phyloP scores from a whole-genome alignment of 2,888 invertebrate species.

The Noctua pronuba region DNA sequence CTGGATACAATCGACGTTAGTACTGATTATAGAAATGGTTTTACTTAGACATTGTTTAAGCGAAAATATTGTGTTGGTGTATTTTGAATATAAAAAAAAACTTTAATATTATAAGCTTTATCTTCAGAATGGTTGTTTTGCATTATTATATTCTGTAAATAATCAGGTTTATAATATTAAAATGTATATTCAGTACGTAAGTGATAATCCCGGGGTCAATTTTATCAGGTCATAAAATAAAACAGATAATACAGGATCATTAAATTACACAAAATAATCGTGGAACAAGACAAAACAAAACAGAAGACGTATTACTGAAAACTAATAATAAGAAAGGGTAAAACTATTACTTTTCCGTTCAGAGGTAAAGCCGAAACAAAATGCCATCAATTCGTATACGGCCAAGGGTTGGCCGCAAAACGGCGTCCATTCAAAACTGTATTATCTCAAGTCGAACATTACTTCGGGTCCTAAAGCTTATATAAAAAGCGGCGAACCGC shows the following conservation, averaged over 20 bases:
- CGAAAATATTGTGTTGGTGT: slow-evolving; percentile 51
- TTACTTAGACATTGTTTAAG: slow-evolving; percentile 74
- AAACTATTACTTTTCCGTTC: slow-evolving; percentile 39
- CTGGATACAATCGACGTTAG: slow-evolving; percentile 85
- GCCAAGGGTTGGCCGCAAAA: slow-evolving; percentile 67
- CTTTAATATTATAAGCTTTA: slow-evolving; percentile 24
- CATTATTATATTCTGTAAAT: slow-evolving; percentile 30
- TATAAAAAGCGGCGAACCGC: slow-evolving; percentile 79
- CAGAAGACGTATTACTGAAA: slow-evolving; percentile 36
- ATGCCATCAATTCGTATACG: slow-evolving; percentile 65
- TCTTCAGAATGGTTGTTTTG: slow-evolving; percentile 10
- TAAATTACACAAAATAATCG: slow-evolving; percentile 21
- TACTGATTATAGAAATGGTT: slow-evolving; percentile 88
- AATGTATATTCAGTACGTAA: slow-evolving; percentile 7
- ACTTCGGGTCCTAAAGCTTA: slow-evolving; percentile 76
- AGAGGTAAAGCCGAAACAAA: slow-evolving; percentile 56
- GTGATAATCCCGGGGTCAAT: slow-evolving; percentile 27
- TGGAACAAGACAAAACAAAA: slow-evolving; percentile 10
- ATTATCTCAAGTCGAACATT: slow-evolving; percentile 77
- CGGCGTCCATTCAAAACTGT: slow-evolving; percentile 76
- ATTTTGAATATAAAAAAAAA: slow-evolving; percentile 27
- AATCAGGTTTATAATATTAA: slow-evolving; percentile 18
- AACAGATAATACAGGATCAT: slow-evolving; percentile 14
- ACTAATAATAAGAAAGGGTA: slow-evolving; percentile 38
- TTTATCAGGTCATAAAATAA: slow-evolving; percentile 27